A percentile compares a stretch with the other conserved stretches of the same genome.
Evolutionary conservation across 2,113 vertebrate genomes (phyloP).

Genomic region (Sander lucioperca): DNA sequence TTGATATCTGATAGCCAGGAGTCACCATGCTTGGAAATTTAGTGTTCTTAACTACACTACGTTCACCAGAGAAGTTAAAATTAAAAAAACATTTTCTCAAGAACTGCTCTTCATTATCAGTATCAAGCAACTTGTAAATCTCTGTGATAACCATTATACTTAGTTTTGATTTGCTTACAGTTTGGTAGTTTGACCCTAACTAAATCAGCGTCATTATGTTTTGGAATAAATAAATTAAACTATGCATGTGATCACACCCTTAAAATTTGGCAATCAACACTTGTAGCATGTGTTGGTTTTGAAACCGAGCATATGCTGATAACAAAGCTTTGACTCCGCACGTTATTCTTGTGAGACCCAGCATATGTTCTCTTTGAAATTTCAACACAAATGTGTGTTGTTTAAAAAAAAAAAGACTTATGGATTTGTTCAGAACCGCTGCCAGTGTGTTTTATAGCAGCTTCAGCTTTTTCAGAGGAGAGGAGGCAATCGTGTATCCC

Average conservation of each 20-base stretch:
- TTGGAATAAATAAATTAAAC: constrained; percentile 33
- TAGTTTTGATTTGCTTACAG: background rate
- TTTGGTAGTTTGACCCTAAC: constrained; percentile 3
- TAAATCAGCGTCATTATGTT: background rate
- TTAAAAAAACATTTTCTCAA: background rate
- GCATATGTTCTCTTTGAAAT: constrained; percentile 42
- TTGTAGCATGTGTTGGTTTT: constrained; percentile 32
- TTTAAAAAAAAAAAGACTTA: constrained; percentile 25
- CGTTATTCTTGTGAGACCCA: background rate
- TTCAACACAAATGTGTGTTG: background rate
- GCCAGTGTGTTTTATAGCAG: background rate
- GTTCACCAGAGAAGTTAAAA: background rate
- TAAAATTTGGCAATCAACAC: constrained; percentile 57
- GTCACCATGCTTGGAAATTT: constrained; percentile 22
- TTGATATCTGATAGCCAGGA: constrained; percentile 46
- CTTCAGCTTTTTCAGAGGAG: constrained; percentile 3
- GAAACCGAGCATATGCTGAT: constrained; percentile 32
- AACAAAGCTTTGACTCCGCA: constrained; percentile 19
- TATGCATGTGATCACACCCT: constrained; percentile 43
- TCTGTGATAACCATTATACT: background rate
- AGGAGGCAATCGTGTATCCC: constrained; percentile 25
- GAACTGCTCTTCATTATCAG: background rate
- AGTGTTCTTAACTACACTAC: background rate
- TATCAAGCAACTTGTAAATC: background rate
- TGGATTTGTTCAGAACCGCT: constrained; percentile 23